Evolutionary conservation across 2,113 vertebrate species (phyloP), one percentile per base, ranked within the genome.

Genomic region (Gavialis gangeticus): DNA sequence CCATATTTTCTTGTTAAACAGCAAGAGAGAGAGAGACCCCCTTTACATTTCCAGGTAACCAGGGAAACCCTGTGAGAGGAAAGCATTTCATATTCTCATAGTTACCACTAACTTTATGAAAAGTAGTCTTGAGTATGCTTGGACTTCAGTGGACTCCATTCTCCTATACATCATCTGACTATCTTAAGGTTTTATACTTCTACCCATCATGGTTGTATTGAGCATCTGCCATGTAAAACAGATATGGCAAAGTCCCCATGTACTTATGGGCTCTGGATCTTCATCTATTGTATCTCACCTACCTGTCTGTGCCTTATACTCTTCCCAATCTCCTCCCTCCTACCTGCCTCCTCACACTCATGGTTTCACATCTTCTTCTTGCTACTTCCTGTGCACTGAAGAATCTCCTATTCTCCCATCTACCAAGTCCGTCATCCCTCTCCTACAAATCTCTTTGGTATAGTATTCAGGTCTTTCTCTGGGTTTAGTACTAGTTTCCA

Each of bases 281-380:
- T 57, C 11, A 30, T 18, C 22, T 25, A 17, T 69, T n/a, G 67
- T 22, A n/a, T 34, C 11, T 34, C n/a, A 27, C 64, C 15, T 5
- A 30, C 13, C 19, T 24, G 4, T 6, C 12, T 2, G 2, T 9
- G 28, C 10, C 60, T 5, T 5, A 27, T 19, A 9, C 56, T 15
- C n/a, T n/a, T 57, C 46, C 34, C 1, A 25, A 3, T 22, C 27
- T 21, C 5, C 15, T 14, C 28, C 19, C 56, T 15, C 21, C 66
- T 19, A 19, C 6, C 17, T 21, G n/a, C 27, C 37, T 21, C 15
- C 12, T 11, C 27, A 0, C 1, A 12, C 10, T 10, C n/a, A 34
- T 6, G 55, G 24, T 80, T 19, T 46, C 54, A 3, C 4, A 2
- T 56, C 5, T 2, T 19, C 69, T 21, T 8, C 55, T 37, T 10